Evolutionary conservation across 2,113 vertebrate species (phyloP).

Genomic region (Paramormyrops kingsleyae): DNA sequence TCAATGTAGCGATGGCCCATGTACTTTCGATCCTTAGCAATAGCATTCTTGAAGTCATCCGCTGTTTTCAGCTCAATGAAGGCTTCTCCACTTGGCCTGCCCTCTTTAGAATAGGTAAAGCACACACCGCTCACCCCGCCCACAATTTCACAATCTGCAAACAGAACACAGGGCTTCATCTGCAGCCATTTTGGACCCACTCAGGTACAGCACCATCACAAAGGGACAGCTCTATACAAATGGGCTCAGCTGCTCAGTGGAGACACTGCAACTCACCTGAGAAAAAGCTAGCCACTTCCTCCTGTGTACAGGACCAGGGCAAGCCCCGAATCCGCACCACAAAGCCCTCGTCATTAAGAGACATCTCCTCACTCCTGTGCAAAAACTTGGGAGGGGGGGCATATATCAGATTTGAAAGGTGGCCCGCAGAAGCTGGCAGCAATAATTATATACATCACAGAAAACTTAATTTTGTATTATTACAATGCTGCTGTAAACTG

Average conservation of each 20-base stretch:
- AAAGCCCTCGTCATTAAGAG: conserved; percentile 65
- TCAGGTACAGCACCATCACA: neutral
- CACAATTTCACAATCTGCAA: conserved; percentile 66
- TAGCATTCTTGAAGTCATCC: conserved; percentile 69
- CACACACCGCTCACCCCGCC: conserved; percentile 68
- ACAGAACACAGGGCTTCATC: conserved; percentile 3
- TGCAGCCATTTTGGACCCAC: neutral
- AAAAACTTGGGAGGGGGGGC: neutral
- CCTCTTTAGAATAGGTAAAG: conserved; percentile 74
- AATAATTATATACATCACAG: neutral
- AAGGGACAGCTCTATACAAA: neutral
- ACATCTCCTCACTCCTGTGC: conserved; percentile 54
- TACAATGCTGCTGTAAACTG: neutral
- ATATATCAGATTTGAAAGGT: neutral
- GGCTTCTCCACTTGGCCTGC: conserved; percentile 71
- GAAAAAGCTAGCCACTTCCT: conserved; percentile 70
- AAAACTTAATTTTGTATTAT: neutral
- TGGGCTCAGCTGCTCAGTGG: neutral
- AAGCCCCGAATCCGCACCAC: conserved; percentile 73
- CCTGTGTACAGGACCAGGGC: conserved; percentile 72
- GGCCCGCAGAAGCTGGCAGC: neutral
- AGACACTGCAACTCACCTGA: conserved; percentile 53
- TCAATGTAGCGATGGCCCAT: conserved; percentile 78
- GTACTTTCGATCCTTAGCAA: conserved; percentile 72
- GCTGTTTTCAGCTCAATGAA: conserved; percentile 68